Evolutionary conservation across 1,140 invertebrate species (phyloP), one percentile per base, ranked within the genome.

Genomic region (Lepidotrigona ventralis): DNA sequence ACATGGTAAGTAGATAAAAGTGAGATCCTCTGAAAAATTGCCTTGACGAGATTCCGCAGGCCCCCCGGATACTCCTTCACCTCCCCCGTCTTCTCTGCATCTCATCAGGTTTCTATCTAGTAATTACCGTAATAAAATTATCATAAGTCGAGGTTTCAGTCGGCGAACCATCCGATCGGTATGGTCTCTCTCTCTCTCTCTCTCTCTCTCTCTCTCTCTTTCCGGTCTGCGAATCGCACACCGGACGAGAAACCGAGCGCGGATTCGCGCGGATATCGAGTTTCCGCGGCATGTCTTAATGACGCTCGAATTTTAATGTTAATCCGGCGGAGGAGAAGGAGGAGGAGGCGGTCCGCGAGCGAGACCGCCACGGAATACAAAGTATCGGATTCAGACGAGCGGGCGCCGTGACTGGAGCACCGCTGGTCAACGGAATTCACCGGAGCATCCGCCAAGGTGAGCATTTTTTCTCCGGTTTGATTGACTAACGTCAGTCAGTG

Each of bases 401-500:
- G 84, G 74, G 81, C 81, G 86, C 73, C 78, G 76, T 54, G 83
- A 83, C 81, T 56, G 83, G 80, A 84, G 85, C 86, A 85, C 70
- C 86, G 87, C 82, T 87, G 88, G 69, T 46, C 76, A 91, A 8
- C 39, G 85, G 91, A 92, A 92, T 92, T 89, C 89, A 88, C 80
- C 86, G 84, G 79, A 86, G 89, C 90, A 87, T 91, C 92, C 92
- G 89, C 91, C 90, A 91, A 92, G 91, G 92, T 92, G 92, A 93
- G 90, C 91, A 92, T 93, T 93, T 93, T 93, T 93, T 93, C 89
- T 88, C 84, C 85, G 86, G 89, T 93, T 93, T 93, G 92, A 93
- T 93, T 93, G 93, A 93, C 93, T 93, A 93, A 93, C 92, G 93
- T 93, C 93, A 93, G 91, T 93, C 92, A 93, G 86, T 84, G 83